Evolutionary conservation across 2,113 vertebrate species (phyloP).

Genomic region (Aix galericulata): DNA sequence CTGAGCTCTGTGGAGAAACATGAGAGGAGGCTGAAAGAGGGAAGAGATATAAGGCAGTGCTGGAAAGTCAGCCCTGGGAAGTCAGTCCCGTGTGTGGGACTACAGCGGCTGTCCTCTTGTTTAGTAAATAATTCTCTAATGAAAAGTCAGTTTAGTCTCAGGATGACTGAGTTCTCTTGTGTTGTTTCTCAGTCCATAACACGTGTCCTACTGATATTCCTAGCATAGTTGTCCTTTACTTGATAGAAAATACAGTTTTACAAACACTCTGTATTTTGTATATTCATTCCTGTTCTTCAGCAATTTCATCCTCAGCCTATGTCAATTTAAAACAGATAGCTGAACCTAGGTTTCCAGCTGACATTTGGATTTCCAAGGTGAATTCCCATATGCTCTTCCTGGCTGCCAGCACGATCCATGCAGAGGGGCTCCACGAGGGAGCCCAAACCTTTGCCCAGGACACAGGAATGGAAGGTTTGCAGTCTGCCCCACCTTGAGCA

Average conservation of each 20-base stretch:
- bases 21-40: not conserved
- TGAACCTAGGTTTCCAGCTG: not conserved
- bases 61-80: not conserved
- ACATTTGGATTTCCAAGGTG: not conserved
- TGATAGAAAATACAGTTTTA: not conserved
- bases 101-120: not conserved
- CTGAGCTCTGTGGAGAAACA: not conserved
- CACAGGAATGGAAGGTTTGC: not conserved
- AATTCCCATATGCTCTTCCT: not conserved
- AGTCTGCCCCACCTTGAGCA: not conserved
- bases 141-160: conserved; percentile 2
- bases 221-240: not conserved
- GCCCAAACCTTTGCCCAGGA: not conserved
- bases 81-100: not conserved
- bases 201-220: not conserved
- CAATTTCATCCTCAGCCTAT: not conserved
- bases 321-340: not conserved
- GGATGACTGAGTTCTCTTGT: not conserved
- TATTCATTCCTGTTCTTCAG: not conserved
- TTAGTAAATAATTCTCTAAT: not conserved
- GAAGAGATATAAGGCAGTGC: not conserved
- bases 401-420: accelerated
- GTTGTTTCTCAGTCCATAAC: not conserved
- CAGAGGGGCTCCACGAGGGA: not conserved
- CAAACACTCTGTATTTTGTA: not conserved